Conservation (phyloP, 2,888 invertebrate species). For the Andrena trimmerana region DNA sequence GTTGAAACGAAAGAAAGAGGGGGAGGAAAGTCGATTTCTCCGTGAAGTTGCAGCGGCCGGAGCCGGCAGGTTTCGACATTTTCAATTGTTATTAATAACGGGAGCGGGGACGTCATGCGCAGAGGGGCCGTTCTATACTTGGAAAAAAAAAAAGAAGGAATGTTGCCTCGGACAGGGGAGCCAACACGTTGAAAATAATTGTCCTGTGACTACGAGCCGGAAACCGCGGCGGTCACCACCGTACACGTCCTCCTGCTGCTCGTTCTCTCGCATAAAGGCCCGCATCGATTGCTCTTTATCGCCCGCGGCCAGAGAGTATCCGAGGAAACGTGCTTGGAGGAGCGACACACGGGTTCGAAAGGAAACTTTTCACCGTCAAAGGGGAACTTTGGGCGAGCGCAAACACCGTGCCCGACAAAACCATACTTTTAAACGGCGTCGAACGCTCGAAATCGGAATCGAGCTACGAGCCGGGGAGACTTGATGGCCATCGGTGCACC, state of each 20-base stretch:
- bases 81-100: constrained; percentile 58
- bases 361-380: constrained; percentile 12
- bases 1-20: neutral
- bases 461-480: neutral
- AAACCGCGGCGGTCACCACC: constrained; percentile 59
- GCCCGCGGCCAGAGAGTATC: constrained; percentile 26
- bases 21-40: neutral
- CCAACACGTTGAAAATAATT: constrained; percentile 63
- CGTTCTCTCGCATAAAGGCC: constrained; percentile 58
- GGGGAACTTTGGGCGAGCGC: constrained; percentile 1
- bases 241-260: constrained; percentile 44
- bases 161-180: constrained; percentile 24
- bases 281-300: constrained; percentile 62
- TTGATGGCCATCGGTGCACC: no score
- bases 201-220: constrained; percentile 65
- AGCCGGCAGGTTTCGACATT: constrained; percentile 36
- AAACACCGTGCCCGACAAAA: neutral
- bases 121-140: constrained; percentile 57
- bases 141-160: constrained; percentile 49
- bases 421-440: neutral
- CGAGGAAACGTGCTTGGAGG: constrained; percentile 45
- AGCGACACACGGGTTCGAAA: constrained; percentile 21
- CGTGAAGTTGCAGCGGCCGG: neutral
- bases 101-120: constrained; percentile 12
- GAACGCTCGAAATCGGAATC: neutral